These are phyloP conservation scores for Montifringilla adamsi DNA, from an alignment of 2,113 vertebrate species.

Conservation along the genomic window DNA sequence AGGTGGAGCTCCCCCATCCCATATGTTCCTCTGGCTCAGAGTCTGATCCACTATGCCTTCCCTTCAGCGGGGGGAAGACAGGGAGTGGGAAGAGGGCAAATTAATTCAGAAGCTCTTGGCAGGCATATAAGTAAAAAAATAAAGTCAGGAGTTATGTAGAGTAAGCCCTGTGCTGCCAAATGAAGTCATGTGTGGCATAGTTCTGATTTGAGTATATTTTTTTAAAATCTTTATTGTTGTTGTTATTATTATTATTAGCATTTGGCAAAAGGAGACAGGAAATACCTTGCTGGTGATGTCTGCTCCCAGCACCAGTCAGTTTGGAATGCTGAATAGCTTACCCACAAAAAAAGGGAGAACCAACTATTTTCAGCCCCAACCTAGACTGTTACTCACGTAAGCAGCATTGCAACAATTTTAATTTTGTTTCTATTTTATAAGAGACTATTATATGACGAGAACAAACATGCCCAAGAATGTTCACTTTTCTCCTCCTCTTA, in stretches of 20 bases:
- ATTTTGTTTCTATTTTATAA: neutral
- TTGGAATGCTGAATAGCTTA: constrained; percentile 31
- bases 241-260: constrained; percentile 34
- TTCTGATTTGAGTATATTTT: neutral
- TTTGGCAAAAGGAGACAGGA: constrained; percentile 59
- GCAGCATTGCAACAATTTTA: neutral
- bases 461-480: neutral
- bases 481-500: neutral
- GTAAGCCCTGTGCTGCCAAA: neutral
- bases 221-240: neutral
- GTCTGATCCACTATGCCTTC: neutral
- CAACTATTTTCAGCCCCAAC: neutral
- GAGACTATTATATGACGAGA: neutral
- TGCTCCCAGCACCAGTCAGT: constrained; percentile 6
- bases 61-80: neutral
- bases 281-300: constrained; percentile 59
- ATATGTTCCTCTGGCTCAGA: neutral
- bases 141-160: neutral
- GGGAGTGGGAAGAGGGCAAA: neutral
- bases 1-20: neutral
- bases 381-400: neutral
- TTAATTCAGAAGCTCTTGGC: constrained; percentile 35
- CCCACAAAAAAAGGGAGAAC: constrained; percentile 25
- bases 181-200: neutral
- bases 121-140: neutral